A percentile compares a stretch with the other conserved stretches of the same genome.
phyloP scores from a whole-genome alignment of 2,113 vertebrate species.

The Henicopernis longicauda region DNA sequence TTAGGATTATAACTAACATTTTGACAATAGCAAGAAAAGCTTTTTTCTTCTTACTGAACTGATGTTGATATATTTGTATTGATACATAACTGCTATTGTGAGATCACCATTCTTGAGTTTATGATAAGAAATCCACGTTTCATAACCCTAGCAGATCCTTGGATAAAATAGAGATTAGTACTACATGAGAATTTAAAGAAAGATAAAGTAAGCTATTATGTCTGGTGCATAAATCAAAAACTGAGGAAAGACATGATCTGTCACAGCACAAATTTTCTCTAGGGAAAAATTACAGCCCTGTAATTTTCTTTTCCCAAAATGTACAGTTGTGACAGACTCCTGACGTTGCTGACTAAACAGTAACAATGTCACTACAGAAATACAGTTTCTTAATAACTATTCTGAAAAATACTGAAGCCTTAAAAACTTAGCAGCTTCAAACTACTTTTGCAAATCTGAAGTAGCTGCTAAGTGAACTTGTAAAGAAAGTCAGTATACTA shows the following conservation, averaged over 20 bases:
- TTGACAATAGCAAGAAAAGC: not conserved
- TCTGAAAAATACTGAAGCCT: not conserved
- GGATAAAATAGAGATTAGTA: not conserved
- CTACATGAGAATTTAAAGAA: not conserved
- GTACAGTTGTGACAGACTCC: slow-evolving; percentile 5
- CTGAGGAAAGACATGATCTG: not conserved
- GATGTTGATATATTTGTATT: not conserved
- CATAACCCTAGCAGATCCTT: not conserved
- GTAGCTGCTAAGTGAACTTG: not conserved
- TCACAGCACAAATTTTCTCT: not conserved
- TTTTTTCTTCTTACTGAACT: not conserved
- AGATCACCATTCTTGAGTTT: not conserved
- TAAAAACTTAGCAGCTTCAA: not conserved
- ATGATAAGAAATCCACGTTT: not conserved
- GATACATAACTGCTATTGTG: not conserved
- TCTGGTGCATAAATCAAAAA: not conserved
- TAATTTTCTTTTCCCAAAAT: slow-evolving; percentile 21
- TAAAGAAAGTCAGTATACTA: not conserved
- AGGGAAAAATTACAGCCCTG: not conserved
- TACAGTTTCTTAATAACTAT: not conserved
- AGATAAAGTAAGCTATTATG: not conserved
- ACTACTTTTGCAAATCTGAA: not conserved
- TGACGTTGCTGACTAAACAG: slow-evolving; percentile 41
- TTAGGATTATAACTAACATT: not conserved
- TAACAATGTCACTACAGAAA: not conserved